Evolutionary conservation across 2,797 vertebrate genomes (phyloP).

Genomic region (Chelonia mydas): DNA sequence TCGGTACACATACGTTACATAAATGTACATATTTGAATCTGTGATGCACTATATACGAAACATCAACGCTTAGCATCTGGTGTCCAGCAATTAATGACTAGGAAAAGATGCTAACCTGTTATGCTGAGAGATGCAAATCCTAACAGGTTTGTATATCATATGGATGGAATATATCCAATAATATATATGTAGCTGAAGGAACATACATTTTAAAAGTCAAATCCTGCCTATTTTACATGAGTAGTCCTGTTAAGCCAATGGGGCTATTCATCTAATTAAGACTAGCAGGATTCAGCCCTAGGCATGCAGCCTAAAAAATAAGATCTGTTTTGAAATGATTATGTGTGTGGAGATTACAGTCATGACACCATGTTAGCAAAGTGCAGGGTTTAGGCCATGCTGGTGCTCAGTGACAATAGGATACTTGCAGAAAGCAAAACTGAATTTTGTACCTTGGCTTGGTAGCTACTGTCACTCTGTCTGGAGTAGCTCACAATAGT

Average conservation of each 20-base stretch:
- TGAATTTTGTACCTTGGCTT: background rate
- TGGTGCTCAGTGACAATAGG: background rate
- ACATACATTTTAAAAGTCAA: slow-evolving; percentile 32
- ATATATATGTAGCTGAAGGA: slow-evolving; percentile 20
- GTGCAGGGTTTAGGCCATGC: background rate
- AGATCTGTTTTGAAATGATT: background rate
- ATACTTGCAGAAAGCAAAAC: background rate
- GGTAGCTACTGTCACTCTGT: background rate
- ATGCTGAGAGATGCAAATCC: background rate
- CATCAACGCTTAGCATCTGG: background rate
- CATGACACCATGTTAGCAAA: background rate
- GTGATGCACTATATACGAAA: background rate
- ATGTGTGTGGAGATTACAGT: slow-evolving; percentile 26
- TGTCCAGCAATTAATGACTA: background rate
- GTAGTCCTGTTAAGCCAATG: slow-evolving; percentile 13
- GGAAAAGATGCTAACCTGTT: background rate
- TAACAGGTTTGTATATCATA: background rate
- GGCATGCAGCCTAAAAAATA: background rate
- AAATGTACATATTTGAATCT: background rate
- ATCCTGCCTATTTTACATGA: slow-evolving; percentile 3
- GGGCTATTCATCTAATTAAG: background rate
- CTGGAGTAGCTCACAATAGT: background rate
- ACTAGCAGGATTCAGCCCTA: background rate
- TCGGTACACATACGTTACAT: background rate
- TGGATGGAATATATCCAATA: background rate